A percentile compares a stretch with the other conserved stretches of the same genome.
phyloP scores from a whole-genome alignment of 1,140 invertebrate genomes.

The Heterodera carotae region DNA sequence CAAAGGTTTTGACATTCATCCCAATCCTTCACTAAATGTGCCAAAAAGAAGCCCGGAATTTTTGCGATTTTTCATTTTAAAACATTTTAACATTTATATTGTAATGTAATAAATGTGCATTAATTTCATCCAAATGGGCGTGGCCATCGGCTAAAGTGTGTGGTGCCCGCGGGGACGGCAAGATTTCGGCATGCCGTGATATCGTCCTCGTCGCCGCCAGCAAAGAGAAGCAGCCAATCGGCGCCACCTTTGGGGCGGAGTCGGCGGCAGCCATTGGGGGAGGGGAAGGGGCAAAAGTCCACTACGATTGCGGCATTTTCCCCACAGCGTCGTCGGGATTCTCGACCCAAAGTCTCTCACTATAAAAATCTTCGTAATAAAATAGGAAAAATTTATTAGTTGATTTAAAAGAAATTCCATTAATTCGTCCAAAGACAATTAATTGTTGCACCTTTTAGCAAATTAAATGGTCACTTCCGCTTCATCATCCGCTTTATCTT shows the following conservation, averaged over 20 bases:
- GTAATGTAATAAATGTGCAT: background rate
- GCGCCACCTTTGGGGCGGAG: constrained; percentile 2
- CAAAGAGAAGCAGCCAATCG: background rate
- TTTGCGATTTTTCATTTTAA: too few relatives aligned
- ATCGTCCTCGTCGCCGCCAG: background rate
- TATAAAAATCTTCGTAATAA: too few relatives aligned
- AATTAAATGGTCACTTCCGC: background rate
- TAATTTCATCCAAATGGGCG: background rate
- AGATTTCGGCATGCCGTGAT: background rate
- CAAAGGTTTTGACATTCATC: too few relatives aligned
- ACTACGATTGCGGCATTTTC: background rate
- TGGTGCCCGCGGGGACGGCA: background rate
- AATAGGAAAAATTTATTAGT: too few relatives aligned
- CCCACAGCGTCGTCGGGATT: background rate
- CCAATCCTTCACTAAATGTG: too few relatives aligned
- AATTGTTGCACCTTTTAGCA: too few relatives aligned
- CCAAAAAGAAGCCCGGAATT: too few relatives aligned
- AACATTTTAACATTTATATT: too few relatives aligned
- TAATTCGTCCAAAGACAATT: too few relatives aligned
- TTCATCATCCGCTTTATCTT: too few relatives aligned
- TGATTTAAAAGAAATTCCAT: too few relatives aligned
- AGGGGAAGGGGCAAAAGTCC: background rate
- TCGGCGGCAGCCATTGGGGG: background rate
- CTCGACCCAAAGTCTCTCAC: background rate
- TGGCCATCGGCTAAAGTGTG: background rate